These are phyloP conservation scores for Jordanella pulchra DNA, from an alignment of 2,797 vertebrate species.

Conservation along the genomic window DNA sequence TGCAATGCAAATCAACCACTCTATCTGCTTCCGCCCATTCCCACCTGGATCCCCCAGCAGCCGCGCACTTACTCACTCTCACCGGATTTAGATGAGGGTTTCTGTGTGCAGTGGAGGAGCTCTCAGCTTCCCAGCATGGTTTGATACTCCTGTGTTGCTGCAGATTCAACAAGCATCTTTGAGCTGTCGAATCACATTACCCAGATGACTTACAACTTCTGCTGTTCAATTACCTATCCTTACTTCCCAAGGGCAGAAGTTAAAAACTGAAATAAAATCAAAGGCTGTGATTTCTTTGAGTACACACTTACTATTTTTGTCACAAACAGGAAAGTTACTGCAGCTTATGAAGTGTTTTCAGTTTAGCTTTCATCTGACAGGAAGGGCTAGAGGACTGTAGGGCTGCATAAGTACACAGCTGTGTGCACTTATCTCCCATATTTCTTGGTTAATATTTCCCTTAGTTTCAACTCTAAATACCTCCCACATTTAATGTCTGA, in stretches of 20 bases:
- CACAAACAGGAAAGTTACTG: conserved; percentile 8
- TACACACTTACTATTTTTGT: conserved; percentile 9
- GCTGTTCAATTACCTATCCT: conserved; percentile 49
- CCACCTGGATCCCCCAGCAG: conserved; percentile 61
- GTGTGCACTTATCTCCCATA: conserved; percentile 21
- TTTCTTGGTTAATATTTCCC: conserved; percentile 14
- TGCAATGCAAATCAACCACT: conserved; percentile 79
- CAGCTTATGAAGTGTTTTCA: conserved; percentile 33
- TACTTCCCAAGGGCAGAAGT: conserved; percentile 40
- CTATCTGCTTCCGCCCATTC: conserved; percentile 62
- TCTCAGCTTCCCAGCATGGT: conserved; percentile 40
- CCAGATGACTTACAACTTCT: conserved; percentile 35
- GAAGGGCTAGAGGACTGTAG: conserved; percentile 6
- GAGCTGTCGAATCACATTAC: conserved; percentile 38
- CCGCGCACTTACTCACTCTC: conserved; percentile 41
- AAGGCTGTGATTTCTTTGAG: conserved; percentile 37
- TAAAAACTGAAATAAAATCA: conserved; percentile 39
- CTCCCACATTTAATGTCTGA: neutral
- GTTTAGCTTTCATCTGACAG: conserved; percentile 21
- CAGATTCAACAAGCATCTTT: conserved; percentile 27
- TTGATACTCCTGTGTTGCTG: conserved; percentile 42
- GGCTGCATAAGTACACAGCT: conserved; percentile 11
- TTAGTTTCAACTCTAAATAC: neutral
- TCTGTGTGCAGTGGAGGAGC: conserved; percentile 35
- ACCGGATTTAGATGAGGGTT: conserved; percentile 37